Conservation (phyloP, 30 jellyfish, hydroid and myxozoan genomes). For the Sanderia malayensis region DNA sequence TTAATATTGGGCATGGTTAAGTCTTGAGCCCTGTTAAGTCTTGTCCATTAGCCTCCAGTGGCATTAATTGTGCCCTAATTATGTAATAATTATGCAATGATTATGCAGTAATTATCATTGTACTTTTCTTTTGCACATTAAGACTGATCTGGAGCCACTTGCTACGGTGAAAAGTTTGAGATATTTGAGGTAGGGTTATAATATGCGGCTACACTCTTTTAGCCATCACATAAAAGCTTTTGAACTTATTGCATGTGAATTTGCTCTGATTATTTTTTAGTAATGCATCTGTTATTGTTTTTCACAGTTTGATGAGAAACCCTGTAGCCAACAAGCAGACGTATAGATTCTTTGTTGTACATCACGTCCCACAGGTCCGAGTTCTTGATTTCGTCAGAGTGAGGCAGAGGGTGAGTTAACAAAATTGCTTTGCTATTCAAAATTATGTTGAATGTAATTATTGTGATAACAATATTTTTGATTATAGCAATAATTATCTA, state of each 20-base stretch:
- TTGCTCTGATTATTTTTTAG: too few species aligned
- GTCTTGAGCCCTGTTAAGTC: too few species aligned
- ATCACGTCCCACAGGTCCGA: constrained; percentile 85
- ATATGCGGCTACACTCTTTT: too few species aligned
- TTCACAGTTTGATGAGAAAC: constrained; percentile 79
- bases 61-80: too few species aligned
- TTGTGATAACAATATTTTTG: too few species aligned
- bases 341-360: constrained; percentile 71
- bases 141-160: constrained; percentile 89
- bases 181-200: constrained; percentile 58
- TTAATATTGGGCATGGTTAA: too few species aligned
- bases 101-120: background rate
- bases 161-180: constrained; percentile 58
- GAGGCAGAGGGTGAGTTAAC: constrained; percentile 54
- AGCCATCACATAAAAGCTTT: too few species aligned
- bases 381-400: constrained; percentile 82
- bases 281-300: too few species aligned
- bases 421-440: background rate
- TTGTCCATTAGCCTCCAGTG: too few species aligned
- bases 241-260: too few species aligned
- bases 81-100: background rate
- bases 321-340: constrained; percentile 83
- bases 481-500: too few species aligned
- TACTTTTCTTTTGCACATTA: background rate
- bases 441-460: too few species aligned